These are phyloP conservation scores for Cancer borealis DNA, from an alignment of 2,888 invertebrate genomes.

Conservation along the genomic window DNA sequence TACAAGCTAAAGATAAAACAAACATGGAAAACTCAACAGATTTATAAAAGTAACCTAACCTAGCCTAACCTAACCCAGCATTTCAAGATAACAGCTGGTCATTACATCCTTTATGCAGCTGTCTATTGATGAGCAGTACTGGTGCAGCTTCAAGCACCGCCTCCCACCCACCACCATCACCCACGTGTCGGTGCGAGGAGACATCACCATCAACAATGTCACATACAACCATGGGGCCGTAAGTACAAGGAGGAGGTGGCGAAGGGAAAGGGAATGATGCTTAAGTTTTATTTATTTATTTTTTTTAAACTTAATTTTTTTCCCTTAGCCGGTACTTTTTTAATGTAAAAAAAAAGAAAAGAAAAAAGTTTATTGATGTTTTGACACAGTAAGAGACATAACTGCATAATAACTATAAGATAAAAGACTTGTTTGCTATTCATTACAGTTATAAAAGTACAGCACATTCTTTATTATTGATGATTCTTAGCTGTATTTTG, in stretches of 20 bases:
- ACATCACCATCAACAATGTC: slow-evolving; percentile 86
- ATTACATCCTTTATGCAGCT: slow-evolving; percentile 80
- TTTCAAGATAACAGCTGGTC: not conserved
- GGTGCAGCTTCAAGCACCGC: slow-evolving; percentile 87
- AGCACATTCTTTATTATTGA: not conserved
- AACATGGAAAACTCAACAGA: too few relatives aligned
- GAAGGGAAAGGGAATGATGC: not conserved
- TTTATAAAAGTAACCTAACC: too few relatives aligned
- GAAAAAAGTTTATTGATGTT: too few relatives aligned
- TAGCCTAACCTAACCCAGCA: too few relatives aligned
- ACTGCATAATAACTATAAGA: too few relatives aligned
- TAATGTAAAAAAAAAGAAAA: too few relatives aligned
- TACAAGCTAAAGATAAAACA: too few relatives aligned
- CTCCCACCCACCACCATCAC: slow-evolving; percentile 87
- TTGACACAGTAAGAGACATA: too few relatives aligned
- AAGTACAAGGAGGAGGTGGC: slow-evolving; percentile 75
- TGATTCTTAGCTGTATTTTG: not conserved
- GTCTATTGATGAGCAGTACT: slow-evolving; percentile 86
- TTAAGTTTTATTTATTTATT: too few relatives aligned
- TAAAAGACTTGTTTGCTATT: not conserved
- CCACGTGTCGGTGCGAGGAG: slow-evolving; percentile 88
- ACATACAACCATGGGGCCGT: slow-evolving; percentile 82
- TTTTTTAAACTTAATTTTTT: too few relatives aligned
- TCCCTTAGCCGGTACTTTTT: too few relatives aligned
- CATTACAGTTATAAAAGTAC: not conserved